phyloP scores from a whole-genome alignment of 2,113 vertebrate species.

The Caranx melampygus region DNA sequence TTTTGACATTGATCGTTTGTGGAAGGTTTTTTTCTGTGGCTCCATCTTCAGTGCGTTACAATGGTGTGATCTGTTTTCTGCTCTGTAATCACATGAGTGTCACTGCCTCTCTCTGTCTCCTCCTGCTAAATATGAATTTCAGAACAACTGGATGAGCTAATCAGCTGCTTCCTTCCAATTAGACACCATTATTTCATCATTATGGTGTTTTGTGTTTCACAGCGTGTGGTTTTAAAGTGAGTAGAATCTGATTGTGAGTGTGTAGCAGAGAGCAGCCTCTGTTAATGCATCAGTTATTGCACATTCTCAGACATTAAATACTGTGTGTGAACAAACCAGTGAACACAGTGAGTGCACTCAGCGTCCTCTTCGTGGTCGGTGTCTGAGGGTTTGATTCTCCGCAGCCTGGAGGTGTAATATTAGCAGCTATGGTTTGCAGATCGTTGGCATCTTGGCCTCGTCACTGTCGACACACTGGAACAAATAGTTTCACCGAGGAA shows the following conservation, averaged over 20 bases:
- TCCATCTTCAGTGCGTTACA: background rate
- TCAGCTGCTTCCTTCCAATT: background rate
- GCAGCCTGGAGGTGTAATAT: constrained; percentile 45
- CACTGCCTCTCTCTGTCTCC: no score
- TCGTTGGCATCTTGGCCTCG: constrained; percentile 8
- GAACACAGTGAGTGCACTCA: background rate
- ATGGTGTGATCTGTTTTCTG: background rate
- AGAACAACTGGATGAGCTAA: background rate
- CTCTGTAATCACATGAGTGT: background rate
- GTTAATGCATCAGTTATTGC: no score
- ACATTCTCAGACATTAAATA: background rate
- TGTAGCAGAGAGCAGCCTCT: no score
- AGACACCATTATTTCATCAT: background rate
- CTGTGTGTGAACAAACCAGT: background rate
- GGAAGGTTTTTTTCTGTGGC: background rate
- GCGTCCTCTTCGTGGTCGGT: constrained; percentile 7
- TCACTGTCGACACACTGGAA: constrained; percentile 34
- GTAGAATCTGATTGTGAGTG: no score
- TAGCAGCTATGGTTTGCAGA: constrained; percentile 41
- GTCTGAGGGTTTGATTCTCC: constrained; percentile 31
- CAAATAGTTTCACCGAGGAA: constrained; percentile 40
- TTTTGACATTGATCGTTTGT: background rate
- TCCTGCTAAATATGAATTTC: background rate
- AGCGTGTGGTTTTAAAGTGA: no score
- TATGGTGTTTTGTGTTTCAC: background rate